Evolutionary conservation across 2,797 vertebrate genomes (phyloP).

Genomic region (Cottoperca gobio): DNA sequence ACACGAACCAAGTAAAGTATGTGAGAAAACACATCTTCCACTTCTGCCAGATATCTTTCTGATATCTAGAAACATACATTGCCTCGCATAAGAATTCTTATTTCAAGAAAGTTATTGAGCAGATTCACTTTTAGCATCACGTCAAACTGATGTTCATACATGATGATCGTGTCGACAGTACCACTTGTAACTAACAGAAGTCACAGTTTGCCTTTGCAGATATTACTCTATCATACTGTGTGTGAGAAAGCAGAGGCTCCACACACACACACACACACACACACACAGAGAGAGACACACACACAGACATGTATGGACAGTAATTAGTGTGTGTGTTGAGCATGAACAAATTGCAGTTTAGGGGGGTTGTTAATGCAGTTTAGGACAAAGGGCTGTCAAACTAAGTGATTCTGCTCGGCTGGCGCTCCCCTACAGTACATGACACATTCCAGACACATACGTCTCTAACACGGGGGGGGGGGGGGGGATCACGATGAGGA

Average conservation of each 20-base stretch:
- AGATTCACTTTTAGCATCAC: neutral
- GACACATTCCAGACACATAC: constrained; percentile 54
- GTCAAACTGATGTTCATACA: neutral
- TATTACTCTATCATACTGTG: neutral
- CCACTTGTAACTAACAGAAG: neutral
- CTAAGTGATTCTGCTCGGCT: constrained; percentile 67
- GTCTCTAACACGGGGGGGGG: neutral
- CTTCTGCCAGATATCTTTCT: too few species aligned
- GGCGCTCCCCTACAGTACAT: constrained; percentile 17
- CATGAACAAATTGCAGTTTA: constrained; percentile 54
- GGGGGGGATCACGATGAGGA: constrained; percentile 1
- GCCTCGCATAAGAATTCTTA: neutral
- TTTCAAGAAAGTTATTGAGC: neutral
- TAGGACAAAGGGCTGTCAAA: constrained; percentile 79
- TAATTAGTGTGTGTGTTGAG: constrained; percentile 68
- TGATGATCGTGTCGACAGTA: too few species aligned
- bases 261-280: neutral
- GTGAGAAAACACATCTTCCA: neutral
- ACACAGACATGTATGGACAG: constrained; percentile 14
- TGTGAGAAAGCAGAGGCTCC: constrained; percentile 18
- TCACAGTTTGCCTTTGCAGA: constrained; percentile 1
- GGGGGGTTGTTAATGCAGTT: constrained; percentile 49
- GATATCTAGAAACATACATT: neutral
- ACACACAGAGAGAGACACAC: constrained; percentile 15
- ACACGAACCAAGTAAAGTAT: neutral